A percentile compares a stretch with the other conserved stretches of the same genome.
Evolutionary conservation across 2,113 vertebrate genomes (phyloP).

Genomic region (Regulus satrapa): DNA sequence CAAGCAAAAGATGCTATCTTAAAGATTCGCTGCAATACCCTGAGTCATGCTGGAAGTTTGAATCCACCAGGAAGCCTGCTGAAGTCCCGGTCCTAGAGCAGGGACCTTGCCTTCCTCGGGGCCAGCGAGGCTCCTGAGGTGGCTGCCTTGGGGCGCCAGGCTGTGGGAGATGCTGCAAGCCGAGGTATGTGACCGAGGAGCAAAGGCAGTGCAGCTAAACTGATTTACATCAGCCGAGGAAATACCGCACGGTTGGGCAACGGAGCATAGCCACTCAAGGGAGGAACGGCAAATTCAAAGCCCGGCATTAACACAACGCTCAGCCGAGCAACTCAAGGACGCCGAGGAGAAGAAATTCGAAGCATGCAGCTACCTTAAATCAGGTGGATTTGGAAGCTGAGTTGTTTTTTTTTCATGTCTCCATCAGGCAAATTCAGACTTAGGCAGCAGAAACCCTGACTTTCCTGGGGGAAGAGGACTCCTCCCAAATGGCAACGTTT

Average conservation of each 20-base stretch:
- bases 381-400: neutral
- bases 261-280: neutral
- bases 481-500: neutral
- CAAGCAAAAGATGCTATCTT: constrained; percentile 37
- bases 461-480: neutral
- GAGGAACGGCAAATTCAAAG: neutral
- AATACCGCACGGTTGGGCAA: neutral
- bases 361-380: neutral
- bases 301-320: neutral
- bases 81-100: neutral
- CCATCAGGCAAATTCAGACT: neutral
- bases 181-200: neutral
- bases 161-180: accelerated
- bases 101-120: neutral
- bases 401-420: neutral
- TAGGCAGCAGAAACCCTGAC: neutral
- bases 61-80: neutral
- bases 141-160: neutral
- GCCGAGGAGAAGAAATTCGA: neutral
- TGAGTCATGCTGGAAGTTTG: constrained; percentile 49
- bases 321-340: neutral
- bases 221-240: neutral
- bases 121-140: neutral
- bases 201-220: neutral
- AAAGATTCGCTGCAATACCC: constrained; percentile 45